Percentiles rank a stretch among this genome's conserved stretches.
These are phyloP conservation scores for Sigmodon hispidus DNA, from an alignment of 2,113 vertebrate species.

Conservation along the genomic window DNA sequence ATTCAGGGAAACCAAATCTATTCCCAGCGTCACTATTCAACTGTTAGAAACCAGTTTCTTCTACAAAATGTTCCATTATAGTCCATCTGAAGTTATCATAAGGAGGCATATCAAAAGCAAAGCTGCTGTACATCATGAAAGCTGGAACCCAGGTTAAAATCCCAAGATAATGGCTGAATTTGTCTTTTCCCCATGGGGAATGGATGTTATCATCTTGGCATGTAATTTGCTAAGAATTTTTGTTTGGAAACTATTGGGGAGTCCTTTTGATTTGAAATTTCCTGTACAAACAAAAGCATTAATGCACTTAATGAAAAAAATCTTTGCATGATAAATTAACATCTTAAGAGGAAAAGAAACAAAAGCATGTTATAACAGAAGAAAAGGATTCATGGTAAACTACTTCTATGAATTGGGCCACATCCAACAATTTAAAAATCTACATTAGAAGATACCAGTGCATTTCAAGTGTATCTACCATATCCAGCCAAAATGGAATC, in stretches of 20 bases:
- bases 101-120: conserved; percentile 76
- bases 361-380: conserved; percentile 88
- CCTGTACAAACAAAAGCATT: conserved; percentile 90
- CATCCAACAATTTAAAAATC: conserved; percentile 92
- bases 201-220: conserved; percentile 83
- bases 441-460: conserved; percentile 80
- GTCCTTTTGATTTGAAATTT: conserved; percentile 82
- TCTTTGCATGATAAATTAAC: conserved; percentile 93
- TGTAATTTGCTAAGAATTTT: conserved; percentile 81
- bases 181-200: conserved; percentile 72
- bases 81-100: conserved; percentile 76
- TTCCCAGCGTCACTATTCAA: conserved; percentile 81
- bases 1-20: conserved; percentile 85
- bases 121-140: conserved; percentile 62
- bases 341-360: conserved; percentile 83
- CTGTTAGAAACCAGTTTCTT: conserved; percentile 82
- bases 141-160: conserved; percentile 63
- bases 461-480: conserved; percentile 83
- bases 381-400: conserved; percentile 85
- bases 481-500: conserved; percentile 51
- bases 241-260: conserved; percentile 83
- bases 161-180: conserved; percentile 65
- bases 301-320: conserved; percentile 91
- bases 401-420: conserved; percentile 89
- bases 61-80: conserved; percentile 81